These are phyloP conservation scores for Barbus barbus DNA, from an alignment of 2,113 vertebrate genomes.

Conservation along the genomic window DNA sequence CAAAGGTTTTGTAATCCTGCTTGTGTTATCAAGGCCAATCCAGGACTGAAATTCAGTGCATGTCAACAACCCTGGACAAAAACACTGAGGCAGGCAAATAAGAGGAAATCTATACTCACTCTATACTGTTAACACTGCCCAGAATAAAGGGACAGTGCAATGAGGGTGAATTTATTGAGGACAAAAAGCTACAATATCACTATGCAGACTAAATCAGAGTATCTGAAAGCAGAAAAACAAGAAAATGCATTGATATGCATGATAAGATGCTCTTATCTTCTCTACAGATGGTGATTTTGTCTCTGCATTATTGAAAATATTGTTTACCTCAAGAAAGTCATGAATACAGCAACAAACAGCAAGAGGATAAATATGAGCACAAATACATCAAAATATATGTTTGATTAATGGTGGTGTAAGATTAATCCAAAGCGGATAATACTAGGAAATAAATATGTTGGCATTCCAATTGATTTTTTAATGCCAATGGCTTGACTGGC, in stretches of 20 bases:
- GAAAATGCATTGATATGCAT: conserved; percentile 51
- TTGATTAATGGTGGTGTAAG: background rate
- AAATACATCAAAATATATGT: background rate
- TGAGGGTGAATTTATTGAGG: conserved; percentile 45
- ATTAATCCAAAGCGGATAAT: background rate
- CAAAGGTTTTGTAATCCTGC: conserved; percentile 19
- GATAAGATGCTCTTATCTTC: conserved; percentile 43
- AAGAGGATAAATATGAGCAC: background rate
- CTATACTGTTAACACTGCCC: conserved; percentile 40
- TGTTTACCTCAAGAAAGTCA: conserved; percentile 32
- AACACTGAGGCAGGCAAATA: conserved; percentile 51
- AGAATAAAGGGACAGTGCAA: background rate
- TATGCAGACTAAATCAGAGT: conserved; percentile 52
- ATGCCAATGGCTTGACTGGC: background rate
- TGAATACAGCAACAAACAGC: conserved; percentile 20
- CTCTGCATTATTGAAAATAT: conserved; percentile 41
- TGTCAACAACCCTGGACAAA: conserved; percentile 39
- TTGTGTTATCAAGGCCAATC: conserved; percentile 27
- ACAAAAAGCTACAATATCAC: conserved; percentile 48
- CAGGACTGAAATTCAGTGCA: conserved; percentile 14
- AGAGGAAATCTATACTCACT: conserved; percentile 51
- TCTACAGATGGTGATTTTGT: conserved; percentile 45
- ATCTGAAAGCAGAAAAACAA: conserved; percentile 22
- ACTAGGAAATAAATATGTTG: background rate
- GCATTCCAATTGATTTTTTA: background rate